Evolutionary conservation across 2,113 vertebrate species (phyloP), one percentile per base, ranked within the genome.

Genomic region (Litocranius walleri): DNA sequence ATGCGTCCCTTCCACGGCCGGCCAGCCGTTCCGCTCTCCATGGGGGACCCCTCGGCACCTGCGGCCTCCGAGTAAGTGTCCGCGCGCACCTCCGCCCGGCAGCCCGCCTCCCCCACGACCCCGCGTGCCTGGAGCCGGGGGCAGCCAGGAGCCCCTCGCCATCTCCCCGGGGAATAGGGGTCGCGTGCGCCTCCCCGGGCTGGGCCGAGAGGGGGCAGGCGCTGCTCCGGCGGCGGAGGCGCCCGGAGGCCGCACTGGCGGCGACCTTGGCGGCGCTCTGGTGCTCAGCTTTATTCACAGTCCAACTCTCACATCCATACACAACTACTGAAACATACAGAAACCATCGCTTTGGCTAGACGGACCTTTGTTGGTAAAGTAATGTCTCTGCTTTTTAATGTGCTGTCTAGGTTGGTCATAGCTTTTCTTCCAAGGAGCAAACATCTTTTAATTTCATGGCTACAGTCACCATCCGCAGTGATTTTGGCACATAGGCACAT

Each of bases 221-320:
- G 61, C 77, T 59, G 85, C 90, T 52, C 86, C 12, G 54, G 59
- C 2, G 52, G 62, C 48, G 52, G 86, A 64, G 45, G 89, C 50
- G 56, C 36, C 96, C 54, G 40, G 95, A 87, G 97, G 97, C 95
- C 78, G 94, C 94, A n/a, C 90, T 71, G 36, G 86, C n/a, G 54
- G 94, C 88, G 19, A 67, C 96, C 27, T 94, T 82, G 61, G 97
- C 91, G 67, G 96, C 96, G 87, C 57, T 30, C 52, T 17, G 16
- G 52, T 54, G 52, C 57, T 29, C 25, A 61, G 59, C 59, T 61
- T 11, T 61, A 27, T 61, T 61, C 27, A 59, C 11, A 61, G 27
- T 29, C 59, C 59, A 61, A 1, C 59, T 59, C 57, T 61, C 59
- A 61, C 27, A 29, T 61, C 59, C 27, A 61, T 29, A 61, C 27